Evolutionary conservation across 2,888 invertebrate genomes (phyloP), one percentile per base, ranked within the genome.

Genomic region (Drosophila pseudotalamancana): DNA sequence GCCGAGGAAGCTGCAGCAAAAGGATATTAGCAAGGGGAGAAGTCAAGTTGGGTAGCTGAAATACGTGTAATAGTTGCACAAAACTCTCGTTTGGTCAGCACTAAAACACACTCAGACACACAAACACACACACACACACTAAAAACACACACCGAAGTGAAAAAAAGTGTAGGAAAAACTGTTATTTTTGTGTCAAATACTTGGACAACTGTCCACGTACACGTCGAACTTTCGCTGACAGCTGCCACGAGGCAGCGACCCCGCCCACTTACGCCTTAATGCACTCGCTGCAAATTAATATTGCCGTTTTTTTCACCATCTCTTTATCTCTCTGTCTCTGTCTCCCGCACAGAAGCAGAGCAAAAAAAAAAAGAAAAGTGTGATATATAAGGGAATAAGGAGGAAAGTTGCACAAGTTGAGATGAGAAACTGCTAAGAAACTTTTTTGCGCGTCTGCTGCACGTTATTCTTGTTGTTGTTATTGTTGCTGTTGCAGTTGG

Each of bases 111-210:
- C 35, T 21, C 9, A 16, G 11, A 23, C 6, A 21, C 9, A 19
- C 31, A 12, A 4, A 6, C 37, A 19, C 16, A 42, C 14, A 16
- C 23, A 23, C 39, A 12, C 4, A 4, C 8, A 9, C 1, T n/a
- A n/a, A n/a, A 12, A 8, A 21, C 11, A 25, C 19, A 21, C 39
- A 1, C 6, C 32, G 31, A 16, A 29, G 23, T 9, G 8, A n/a
- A 19, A 14, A 25, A 46, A 9, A 34, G 16, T 56, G 43, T 51
- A 74, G 68, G 85, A 73, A 73, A 80, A 80, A 80, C 87, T 81
- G 87, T 87, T 81, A 87, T 81, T 87, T 84, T 86, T 87, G 75
- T 87, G 87, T 81, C 87, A 81, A 84, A 81, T 87, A 81, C 62
- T 81, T 84, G 74, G 77, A 72, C 77, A 81, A 80, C 81, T 84